Evolutionary conservation across 2,797 vertebrate species (phyloP).

Genomic region (Chelonia mydas): DNA sequence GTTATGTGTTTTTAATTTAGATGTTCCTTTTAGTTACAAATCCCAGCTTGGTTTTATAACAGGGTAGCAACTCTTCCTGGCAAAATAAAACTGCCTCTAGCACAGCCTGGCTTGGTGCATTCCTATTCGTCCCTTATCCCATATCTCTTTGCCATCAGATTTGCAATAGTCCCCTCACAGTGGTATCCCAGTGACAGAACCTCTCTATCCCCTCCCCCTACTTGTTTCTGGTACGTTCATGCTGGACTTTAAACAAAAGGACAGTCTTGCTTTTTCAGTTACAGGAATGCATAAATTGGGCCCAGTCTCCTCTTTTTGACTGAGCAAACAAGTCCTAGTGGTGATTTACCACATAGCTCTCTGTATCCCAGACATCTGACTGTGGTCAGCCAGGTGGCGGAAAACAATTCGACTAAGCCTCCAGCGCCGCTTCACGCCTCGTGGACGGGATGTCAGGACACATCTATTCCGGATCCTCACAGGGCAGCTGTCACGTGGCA

Average conservation of each 20-base stretch:
- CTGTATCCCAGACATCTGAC: constrained; percentile 91
- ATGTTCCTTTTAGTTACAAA: background rate
- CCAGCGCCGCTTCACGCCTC: constrained; percentile 92
- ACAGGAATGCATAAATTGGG: background rate
- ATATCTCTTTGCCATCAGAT: background rate
- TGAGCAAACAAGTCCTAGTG: accelerated
- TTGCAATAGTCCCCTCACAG: accelerated
- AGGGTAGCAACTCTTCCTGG: background rate
- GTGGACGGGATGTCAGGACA: constrained; percentile 93
- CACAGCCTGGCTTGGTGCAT: background rate
- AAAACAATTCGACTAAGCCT: constrained; percentile 95
- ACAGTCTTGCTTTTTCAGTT: background rate
- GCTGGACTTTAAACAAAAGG: background rate
- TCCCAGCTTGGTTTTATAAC: background rate
- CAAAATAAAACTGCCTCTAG: background rate
- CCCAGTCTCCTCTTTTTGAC: background rate
- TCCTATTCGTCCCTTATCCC: background rate
- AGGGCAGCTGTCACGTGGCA: constrained; percentile 94
- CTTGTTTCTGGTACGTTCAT: background rate
- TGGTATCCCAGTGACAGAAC: background rate
- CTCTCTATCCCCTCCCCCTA: background rate
- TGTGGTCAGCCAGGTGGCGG: constrained; percentile 94
- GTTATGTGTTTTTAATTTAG: constrained; percentile 70
- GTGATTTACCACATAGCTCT: constrained; percentile 91
- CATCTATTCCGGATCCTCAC: constrained; percentile 94